A percentile compares a stretch with the other conserved stretches of the same genome.
Conservation (phyloP, 2,888 invertebrate species). For the Parelbella ahira region DNA sequence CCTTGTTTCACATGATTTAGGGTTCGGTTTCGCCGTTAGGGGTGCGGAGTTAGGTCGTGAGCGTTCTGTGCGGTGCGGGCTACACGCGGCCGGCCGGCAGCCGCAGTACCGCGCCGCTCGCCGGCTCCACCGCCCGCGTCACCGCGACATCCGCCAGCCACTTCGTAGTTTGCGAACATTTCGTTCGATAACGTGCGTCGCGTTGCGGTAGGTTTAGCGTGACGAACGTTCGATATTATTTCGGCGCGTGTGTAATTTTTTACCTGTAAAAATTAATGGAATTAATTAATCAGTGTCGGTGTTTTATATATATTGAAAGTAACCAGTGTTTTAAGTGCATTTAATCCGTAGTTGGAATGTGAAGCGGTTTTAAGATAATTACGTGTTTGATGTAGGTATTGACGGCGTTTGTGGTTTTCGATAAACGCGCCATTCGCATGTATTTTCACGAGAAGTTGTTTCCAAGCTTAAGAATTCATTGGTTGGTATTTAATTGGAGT, state of each 20-base stretch:
- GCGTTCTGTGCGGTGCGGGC: slow-evolving; percentile 45
- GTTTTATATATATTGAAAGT: slow-evolving; percentile 26
- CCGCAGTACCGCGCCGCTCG: slow-evolving; percentile 74
- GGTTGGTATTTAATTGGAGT: too few species aligned
- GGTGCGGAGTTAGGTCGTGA: slow-evolving; percentile 52
- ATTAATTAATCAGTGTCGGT: slow-evolving; percentile 23
- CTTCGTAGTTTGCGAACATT: slow-evolving; percentile 34
- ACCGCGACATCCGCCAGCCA: slow-evolving; percentile 28
- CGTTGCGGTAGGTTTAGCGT: slow-evolving; percentile 64
- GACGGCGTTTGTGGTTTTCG: slow-evolving; percentile 30
- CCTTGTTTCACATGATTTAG: slow-evolving; percentile 35
- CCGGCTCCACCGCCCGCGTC: slow-evolving; percentile 57
- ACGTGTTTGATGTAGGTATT: slow-evolving; percentile 29
- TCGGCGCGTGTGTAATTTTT: slow-evolving; percentile 41
- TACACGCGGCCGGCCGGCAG: slow-evolving; percentile 65
- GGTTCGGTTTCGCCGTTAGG: slow-evolving; percentile 37
- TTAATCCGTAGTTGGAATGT: slow-evolving; percentile 27
- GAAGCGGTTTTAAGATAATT: slow-evolving; percentile 29
- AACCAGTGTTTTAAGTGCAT: slow-evolving; percentile 25
- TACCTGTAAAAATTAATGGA: slow-evolving; percentile 29
- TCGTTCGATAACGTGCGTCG: slow-evolving; percentile 51
- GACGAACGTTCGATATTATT: slow-evolving; percentile 42
- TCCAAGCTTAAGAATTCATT: too few species aligned
- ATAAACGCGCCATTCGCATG: slow-evolving; percentile 23
- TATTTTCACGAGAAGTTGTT: slow-evolving; percentile 26